Evolutionary conservation across 2,113 vertebrate species (phyloP), one percentile per base, ranked within the genome.

Genomic region (Peromyscus californicus): DNA sequence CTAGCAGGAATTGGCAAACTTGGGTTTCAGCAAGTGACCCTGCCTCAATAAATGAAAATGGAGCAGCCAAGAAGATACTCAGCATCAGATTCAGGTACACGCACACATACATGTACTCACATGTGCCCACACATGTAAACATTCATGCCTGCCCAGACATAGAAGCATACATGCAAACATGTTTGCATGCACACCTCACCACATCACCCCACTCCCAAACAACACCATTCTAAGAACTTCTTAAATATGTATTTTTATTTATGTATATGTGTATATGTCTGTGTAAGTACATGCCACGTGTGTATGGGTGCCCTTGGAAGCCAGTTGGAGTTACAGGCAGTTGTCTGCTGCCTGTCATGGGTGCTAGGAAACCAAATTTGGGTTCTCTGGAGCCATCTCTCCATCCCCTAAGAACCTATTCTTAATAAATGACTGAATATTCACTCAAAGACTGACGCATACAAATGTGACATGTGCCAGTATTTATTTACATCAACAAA

Each of bases 401-500:
- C n/a, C 24, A 42, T 76, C 39, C 24, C 39, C 74, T 76, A 26
- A 76, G 39, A 42, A 45, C 39, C 74, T 45, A 12, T 76, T 75
- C 72, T 74, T 76, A 76, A 29, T 42, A 29, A 26, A 45, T 26
- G 74, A 45, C 39, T 26, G 39, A 42, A 24, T 24, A 75, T 39
- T 24, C n/a, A 39, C 36, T 42, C 72, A 75, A 42, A 75, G 70
- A 21, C 72, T 75, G 72, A 75, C 10, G 17, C n/a, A 72, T 39
- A 22, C 70, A 39, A n/a, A 39, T n/a, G 19, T n/a, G 70, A 39
- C 70, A 74, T 74, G 19, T 21, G 8, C 70, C 72, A 76, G 74
- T 45, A 29, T 48, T 82, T 76, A 69, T 39, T 91, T 95, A 31
- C 63, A 36, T 79, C 74, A 57, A 36, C 63, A 61, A 97, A 92